Evolutionary conservation across 2,113 vertebrate species (phyloP).

Genomic region (Lasiurus cinereus): DNA sequence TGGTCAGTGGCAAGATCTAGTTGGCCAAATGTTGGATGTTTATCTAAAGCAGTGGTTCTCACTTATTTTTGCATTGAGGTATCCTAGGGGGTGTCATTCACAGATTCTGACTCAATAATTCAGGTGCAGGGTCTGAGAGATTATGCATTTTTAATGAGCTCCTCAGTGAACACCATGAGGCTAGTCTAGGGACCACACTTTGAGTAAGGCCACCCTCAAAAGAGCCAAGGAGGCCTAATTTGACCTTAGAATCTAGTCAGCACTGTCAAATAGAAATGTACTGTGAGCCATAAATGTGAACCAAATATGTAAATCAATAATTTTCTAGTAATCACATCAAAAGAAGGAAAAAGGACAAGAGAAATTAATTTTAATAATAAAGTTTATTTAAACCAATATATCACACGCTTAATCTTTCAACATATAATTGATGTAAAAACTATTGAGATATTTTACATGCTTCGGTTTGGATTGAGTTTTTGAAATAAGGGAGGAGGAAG

Average conservation of each 20-base stretch:
- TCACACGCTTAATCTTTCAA: not conserved
- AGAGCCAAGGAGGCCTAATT: not conserved
- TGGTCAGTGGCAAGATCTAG: not conserved
- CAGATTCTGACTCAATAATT: not conserved
- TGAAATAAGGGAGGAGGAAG: not conserved
- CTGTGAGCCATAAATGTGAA: not conserved
- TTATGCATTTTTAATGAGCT: not conserved
- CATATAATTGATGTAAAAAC: not conserved
- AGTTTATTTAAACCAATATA: not conserved
- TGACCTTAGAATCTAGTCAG: not conserved
- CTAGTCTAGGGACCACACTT: not conserved
- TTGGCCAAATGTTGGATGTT: not conserved
- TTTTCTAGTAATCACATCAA: not conserved
- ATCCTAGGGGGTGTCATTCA: not conserved
- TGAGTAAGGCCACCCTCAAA: not conserved
- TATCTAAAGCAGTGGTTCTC: not conserved
- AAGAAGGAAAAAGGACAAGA: not conserved
- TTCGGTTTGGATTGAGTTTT: not conserved
- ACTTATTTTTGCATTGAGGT: not conserved
- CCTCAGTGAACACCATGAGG: not conserved
- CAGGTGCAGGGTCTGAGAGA: not conserved
- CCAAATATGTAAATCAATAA: not conserved
- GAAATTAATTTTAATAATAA: not conserved
- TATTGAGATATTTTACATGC: conserved; percentile 22
- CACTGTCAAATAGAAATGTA: not conserved